Evolutionary conservation across 1,140 invertebrate genomes (phyloP), one percentile per base, ranked within the genome.

Genomic region (Brachionus paranguensis): DNA sequence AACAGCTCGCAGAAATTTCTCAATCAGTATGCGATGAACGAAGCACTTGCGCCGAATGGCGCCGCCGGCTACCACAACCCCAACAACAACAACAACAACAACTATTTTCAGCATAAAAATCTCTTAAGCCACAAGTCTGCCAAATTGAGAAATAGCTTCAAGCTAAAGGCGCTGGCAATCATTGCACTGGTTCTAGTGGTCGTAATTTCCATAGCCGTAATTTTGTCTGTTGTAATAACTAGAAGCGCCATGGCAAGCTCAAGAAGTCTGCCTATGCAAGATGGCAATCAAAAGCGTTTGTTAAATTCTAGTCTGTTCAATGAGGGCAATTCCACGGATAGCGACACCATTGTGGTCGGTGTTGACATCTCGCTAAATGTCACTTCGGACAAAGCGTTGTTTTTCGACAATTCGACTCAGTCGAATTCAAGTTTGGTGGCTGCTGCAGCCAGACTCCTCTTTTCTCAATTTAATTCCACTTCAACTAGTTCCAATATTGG

Each of bases 171-270:
- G 1, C 43, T 72, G 11, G 68, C 33, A 20, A 72, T 72, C 7
- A 43, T 72, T 43, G 68, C 1, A 12, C 68, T 72, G 1, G 37
- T 72, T 14, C 41, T 72, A 7, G 14, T 72, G 10, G n/a, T 17
- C 17, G 37, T 72, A 7, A 43, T 72, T 43, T 72, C 68, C 6
- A 41, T 72, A 41, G 68, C 68, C 6, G 68, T 72, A 43, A 43
- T 72, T 72, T 72, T 72, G 37, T 72, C 68, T 41, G 68, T 72
- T 72, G 4, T 72, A 43, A 43, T 72, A 10, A 72, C 68, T n/a
- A 72, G 68, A 72, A 72, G 41, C 37, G 17, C 68, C 12, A 41
- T 72, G 53, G 7, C 53, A 60, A 24, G 10, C 20, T 60, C 53
- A 24, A 60, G 0, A 24, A 60, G 17, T 60, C 10, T 60, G n/a